phyloP scores from a whole-genome alignment of 2,113 vertebrate genomes.

The Galemys pyrenaicus region DNA sequence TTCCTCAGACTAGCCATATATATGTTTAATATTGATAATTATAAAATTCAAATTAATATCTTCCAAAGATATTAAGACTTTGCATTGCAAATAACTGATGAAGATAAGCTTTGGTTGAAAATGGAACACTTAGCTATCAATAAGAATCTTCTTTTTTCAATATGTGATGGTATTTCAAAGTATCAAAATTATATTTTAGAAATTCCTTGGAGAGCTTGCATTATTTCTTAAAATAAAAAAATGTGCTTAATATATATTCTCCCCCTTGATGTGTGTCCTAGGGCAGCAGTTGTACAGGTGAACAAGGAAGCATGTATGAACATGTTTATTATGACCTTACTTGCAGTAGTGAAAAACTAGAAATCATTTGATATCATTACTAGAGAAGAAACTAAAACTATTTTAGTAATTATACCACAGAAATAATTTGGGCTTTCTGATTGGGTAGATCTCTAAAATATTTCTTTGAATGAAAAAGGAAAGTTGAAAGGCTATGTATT shows the following conservation, averaged over 20 bases:
- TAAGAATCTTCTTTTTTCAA: slow-evolving; percentile 2
- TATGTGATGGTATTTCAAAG: not conserved
- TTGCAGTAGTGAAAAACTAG: not conserved
- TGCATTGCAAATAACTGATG: not conserved
- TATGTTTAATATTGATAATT: slow-evolving; percentile 15
- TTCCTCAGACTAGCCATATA: not conserved
- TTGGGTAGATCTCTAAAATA: not conserved
- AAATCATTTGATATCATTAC: not conserved
- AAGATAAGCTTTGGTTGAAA: slow-evolving; percentile 1
- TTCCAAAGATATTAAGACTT: not conserved
- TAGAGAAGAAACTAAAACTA: not conserved
- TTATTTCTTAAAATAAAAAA: slow-evolving; percentile 6
- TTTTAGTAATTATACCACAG: not conserved
- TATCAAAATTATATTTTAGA: not conserved
- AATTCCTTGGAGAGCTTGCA: not conserved
- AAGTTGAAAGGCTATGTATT: not conserved
- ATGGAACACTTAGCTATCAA: not conserved
- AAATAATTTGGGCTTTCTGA: slow-evolving; percentile 27
- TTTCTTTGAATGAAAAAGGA: not conserved
- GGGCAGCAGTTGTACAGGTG: too few relatives aligned
- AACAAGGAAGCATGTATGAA: not conserved
- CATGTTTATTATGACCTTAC: not conserved
- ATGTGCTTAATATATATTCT: not conserved
- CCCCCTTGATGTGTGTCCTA: not conserved
- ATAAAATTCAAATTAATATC: not conserved